Conservation (phyloP, 2,113 vertebrate species). For the Antechinus flavipes region DNA sequence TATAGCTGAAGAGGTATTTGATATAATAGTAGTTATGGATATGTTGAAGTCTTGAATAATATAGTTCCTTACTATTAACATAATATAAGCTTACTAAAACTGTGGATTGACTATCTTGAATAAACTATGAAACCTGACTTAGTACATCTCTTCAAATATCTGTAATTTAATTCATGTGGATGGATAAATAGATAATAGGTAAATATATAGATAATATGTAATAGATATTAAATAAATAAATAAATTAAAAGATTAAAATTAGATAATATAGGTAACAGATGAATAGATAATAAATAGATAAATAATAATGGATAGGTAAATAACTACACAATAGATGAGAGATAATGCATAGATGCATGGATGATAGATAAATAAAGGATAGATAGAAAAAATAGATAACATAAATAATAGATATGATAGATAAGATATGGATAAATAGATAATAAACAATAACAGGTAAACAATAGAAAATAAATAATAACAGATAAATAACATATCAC, state of each 20-base stretch:
- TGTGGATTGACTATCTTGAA: conserved; percentile 26
- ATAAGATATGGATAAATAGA: too few relatives aligned
- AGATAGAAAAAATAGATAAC: too few relatives aligned
- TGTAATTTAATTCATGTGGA: not conserved
- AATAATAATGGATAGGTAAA: too few relatives aligned
- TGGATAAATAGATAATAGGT: not conserved
- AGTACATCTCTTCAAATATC: not conserved
- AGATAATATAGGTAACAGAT: too few relatives aligned
- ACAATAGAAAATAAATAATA: not conserved
- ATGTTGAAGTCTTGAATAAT: conserved; percentile 31
- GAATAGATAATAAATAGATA: too few relatives aligned
- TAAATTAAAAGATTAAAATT: too few relatives aligned
- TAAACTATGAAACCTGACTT: conserved; percentile 23
- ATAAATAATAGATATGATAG: too few relatives aligned
- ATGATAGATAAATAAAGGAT: too few relatives aligned
- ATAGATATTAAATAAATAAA: not conserved
- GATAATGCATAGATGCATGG: not conserved
- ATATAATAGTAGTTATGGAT: not conserved
- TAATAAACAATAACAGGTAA: too few relatives aligned
- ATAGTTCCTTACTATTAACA: not conserved
- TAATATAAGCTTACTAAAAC: conserved; percentile 13
- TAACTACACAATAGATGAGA: too few relatives aligned
- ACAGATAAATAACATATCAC: too few relatives aligned
- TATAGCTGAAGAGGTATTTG: conserved; percentile 37
- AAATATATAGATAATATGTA: not conserved